Conservation (phyloP, 2,888 invertebrate genomes). For the Cheilosia scutellata region DNA sequence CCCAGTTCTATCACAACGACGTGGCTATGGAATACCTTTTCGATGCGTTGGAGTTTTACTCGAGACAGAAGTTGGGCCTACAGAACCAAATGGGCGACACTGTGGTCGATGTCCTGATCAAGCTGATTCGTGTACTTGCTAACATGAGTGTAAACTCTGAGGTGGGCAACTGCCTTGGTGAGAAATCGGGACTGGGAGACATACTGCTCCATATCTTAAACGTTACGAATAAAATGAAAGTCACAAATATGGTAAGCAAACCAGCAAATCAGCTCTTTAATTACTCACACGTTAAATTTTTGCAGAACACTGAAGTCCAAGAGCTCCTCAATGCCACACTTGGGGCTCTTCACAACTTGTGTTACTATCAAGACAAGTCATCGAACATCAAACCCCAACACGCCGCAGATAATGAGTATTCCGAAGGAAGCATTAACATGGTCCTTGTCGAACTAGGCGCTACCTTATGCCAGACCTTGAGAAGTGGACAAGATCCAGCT, state of each 20-base stretch:
- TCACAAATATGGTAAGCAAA: constrained; percentile 76
- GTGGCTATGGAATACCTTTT: constrained; percentile 86
- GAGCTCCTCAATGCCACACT: constrained; percentile 91
- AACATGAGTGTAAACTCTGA: constrained; percentile 92
- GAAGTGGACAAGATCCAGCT: constrained; percentile 81
- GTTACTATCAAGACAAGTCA: constrained; percentile 87
- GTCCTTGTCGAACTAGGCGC: constrained; percentile 80
- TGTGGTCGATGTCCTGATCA: constrained; percentile 84
- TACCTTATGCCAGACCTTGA: constrained; percentile 79
- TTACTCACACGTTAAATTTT: background rate
- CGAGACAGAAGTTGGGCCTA: constrained; percentile 84
- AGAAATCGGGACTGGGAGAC: constrained; percentile 82
- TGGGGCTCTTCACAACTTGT: constrained; percentile 93
- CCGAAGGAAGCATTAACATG: constrained; percentile 80
- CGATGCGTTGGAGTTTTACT: constrained; percentile 85
- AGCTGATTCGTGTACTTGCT: constrained; percentile 90
- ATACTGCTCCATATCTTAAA: constrained; percentile 82
- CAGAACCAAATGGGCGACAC: constrained; percentile 83
- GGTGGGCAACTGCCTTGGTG: constrained; percentile 89
- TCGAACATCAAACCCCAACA: background rate
- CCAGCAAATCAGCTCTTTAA: background rate
- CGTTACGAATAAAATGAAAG: constrained; percentile 72
- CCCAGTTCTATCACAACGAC: constrained; percentile 86
- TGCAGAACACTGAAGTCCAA: constrained; percentile 85
- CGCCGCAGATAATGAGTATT: constrained; percentile 80